These are phyloP conservation scores for Pachyramphus minor DNA, from an alignment of 2,113 vertebrate genomes.

Conservation along the genomic window DNA sequence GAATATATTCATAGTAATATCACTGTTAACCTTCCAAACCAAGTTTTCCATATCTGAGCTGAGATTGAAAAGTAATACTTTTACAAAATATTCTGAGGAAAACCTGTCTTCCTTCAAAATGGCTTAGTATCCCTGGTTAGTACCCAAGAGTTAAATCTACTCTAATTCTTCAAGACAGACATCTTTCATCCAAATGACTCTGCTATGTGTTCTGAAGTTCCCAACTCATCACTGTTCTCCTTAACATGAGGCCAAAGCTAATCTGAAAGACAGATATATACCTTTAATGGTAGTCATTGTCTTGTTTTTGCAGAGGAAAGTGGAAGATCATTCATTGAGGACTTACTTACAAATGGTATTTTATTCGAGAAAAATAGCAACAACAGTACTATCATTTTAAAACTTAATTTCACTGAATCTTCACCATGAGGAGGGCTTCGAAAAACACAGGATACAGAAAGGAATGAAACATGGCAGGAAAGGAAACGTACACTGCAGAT, in stretches of 20 bases:
- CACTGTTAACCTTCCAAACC: not conserved
- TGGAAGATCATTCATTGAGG: not conserved
- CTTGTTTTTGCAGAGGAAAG: not conserved
- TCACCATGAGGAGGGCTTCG: not conserved
- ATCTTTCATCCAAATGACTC: not conserved
- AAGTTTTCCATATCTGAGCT: not conserved
- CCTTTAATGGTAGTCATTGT: not conserved
- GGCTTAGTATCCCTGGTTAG: too few relatives aligned
- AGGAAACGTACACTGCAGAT: not conserved
- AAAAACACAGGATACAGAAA: not conserved
- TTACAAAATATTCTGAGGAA: not conserved
- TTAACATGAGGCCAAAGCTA: not conserved
- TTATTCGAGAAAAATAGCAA: not conserved
- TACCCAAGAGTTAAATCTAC: not conserved
- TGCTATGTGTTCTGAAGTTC: not conserved
- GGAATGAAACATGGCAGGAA: not conserved
- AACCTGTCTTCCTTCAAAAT: not conserved
- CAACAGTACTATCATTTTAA: not conserved
- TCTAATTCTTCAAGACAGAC: not conserved
- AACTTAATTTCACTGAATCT: not conserved
- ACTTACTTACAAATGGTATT: not conserved
- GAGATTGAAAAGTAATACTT: not conserved
- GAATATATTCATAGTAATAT: not conserved
- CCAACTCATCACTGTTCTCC: too few relatives aligned
- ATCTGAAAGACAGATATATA: not conserved